Conservation (phyloP, 2,888 invertebrate genomes). For the Helicoverpa assulta region DNA sequence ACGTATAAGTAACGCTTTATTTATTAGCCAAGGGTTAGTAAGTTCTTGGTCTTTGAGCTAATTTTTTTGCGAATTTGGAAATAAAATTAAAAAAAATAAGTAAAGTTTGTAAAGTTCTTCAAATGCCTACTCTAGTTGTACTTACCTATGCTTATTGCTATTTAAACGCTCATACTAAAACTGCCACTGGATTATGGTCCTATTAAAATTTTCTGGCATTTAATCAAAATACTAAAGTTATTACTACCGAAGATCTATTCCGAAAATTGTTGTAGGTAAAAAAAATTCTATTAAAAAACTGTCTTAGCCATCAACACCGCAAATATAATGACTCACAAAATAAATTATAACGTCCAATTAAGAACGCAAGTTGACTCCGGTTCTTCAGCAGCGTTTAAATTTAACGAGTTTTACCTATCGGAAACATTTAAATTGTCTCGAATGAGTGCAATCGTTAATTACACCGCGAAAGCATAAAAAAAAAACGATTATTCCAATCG, state of each 20-base stretch:
- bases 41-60: slow-evolving; percentile 1
- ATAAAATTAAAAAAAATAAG: not conserved
- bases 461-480: slow-evolving; percentile 64
- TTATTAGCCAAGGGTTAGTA: slow-evolving; percentile 8
- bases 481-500: slow-evolving; percentile 69
- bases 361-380: slow-evolving; percentile 59
- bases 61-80: not conserved
- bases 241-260: slow-evolving; percentile 4
- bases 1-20: slow-evolving; percentile 13
- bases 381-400: slow-evolving; percentile 66
- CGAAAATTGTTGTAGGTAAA: slow-evolving; percentile 23
- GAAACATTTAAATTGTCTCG: slow-evolving; percentile 78
- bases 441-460: slow-evolving; percentile 77
- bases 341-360: slow-evolving; percentile 64
- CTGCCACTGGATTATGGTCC: slow-evolving; percentile 12
- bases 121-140: no score
- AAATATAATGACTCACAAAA: slow-evolving; percentile 52
- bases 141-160: not conserved
- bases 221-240: slow-evolving; percentile 42
- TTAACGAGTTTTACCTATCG: slow-evolving; percentile 75
- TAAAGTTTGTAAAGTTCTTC: no score
- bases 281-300: slow-evolving; percentile 34
- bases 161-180: not conserved
- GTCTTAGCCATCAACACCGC: slow-evolving; percentile 36
- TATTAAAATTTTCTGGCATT: slow-evolving; percentile 50